Evolutionary conservation across 2,888 invertebrate genomes (phyloP), one percentile per base, ranked within the genome.

Genomic region (Eupithecia subfuscata): DNA sequence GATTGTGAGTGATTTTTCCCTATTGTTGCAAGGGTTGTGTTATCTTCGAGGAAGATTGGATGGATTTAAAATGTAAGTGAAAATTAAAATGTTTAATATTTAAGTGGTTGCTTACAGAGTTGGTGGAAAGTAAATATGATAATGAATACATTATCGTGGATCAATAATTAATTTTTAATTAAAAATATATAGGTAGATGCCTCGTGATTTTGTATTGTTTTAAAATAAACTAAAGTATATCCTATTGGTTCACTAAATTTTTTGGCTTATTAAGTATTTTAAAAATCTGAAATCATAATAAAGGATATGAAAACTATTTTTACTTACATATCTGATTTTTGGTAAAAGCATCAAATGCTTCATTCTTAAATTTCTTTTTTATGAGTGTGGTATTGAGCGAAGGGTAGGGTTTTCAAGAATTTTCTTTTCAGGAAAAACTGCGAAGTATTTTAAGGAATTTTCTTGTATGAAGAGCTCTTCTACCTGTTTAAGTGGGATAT

Each of bases 61-160:
- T 70, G 74, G 63, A 74, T 52, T 18, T 52, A 77, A 75, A 64
- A 81, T 79, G 81, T 81, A 78, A 80, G 81, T 80, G n/a, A 43
- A 40, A 6, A 40, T 30, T 30, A 30, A 30, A 30, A 30, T 14
- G 25, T 60, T 8, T 22, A 25, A 7, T 34, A 18, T 64, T 6
- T 6, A 45, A 64, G 6, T 60, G 14, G 25, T 25, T 60, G 12
- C 1, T 60, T 60, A 25, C 25, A 12, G 25, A 60, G 25, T 25
- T 60, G 22, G 60, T 60, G 60, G 22, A 56, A 56, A 60, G 25
- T 60, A 3, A 22, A 22, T 52, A 52, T 52, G 3, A n/a, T 18
- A 1, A 40, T n/a, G n/a, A n/a, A 52, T 52, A 52, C 8, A 48
- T 18, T 16, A 48, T 3, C n/a, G n/a, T 2, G 52, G 2, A 52